Evolutionary conservation across 2,113 vertebrate species (phyloP).

Genomic region (Typhlomys cinereus): DNA sequence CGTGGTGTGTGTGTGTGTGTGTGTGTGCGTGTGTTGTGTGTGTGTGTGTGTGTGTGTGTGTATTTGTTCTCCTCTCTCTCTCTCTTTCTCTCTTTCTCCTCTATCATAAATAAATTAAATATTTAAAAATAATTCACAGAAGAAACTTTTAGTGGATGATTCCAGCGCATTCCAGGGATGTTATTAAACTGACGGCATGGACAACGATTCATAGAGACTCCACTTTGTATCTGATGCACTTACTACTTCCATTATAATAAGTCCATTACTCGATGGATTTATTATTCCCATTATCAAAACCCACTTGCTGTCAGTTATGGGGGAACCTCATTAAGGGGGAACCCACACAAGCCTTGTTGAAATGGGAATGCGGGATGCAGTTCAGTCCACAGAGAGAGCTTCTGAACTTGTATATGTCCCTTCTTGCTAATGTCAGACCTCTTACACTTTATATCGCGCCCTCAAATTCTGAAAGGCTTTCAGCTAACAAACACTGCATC

Average conservation of each 20-base stretch:
- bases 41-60: too few species aligned
- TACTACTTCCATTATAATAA: not conserved
- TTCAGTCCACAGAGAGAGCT: not conserved
- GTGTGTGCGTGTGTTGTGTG: too few species aligned
- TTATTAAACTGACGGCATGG: not conserved
- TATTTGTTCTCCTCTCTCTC: too few species aligned
- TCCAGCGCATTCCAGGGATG: not conserved
- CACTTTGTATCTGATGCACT: not conserved
- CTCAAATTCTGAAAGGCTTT: not conserved
- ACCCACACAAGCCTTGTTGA: not conserved
- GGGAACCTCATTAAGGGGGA: too few species aligned
- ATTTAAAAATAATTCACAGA: not conserved
- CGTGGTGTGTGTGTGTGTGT: too few species aligned
- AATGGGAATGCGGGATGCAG: not conserved
- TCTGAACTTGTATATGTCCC: not conserved
- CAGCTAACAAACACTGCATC: not conserved
- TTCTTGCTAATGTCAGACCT: not conserved
- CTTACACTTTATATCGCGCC: not conserved
- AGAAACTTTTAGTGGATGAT: not conserved
- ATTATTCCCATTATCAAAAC: not conserved
- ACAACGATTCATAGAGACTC: not conserved
- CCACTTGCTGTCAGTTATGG: not conserved
- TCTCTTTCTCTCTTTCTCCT: too few species aligned
- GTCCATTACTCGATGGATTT: too few species aligned
- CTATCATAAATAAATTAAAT: too few species aligned